Evolutionary conservation across 2,113 vertebrate species (phyloP), one percentile per base, ranked within the genome.

Genomic region (Oxyura jamaicensis): DNA sequence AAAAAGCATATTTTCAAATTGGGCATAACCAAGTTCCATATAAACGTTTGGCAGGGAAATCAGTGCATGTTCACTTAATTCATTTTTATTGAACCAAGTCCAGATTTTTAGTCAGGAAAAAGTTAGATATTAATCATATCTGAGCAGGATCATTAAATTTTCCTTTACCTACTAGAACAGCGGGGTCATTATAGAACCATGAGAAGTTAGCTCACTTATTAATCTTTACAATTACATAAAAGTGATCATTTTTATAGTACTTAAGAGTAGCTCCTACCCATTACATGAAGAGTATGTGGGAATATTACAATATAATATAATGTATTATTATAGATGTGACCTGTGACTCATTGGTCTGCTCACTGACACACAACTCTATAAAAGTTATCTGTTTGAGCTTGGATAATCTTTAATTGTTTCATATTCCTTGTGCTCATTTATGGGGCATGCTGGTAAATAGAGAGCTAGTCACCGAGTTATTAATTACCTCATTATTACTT

Each of bases 51-150:
- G 90, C 95, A 96, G 83, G 93, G 93, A 96, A 98, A 90, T 83
- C 90, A 86, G 58, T 95, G 83, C 95, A 95, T 94, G 96, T 97
- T 97, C 96, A 85, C 84, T 98, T 97, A 98, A 96, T 95, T 97
- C 94, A 96, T 97, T 98, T 98, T 98, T 95, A 97, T 97, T 98
- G 96, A 97, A 97, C 91, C 95, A 94, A 96, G 81, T 97, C 95
- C 96, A 97, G 87, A 96, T 93, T 96, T 98, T 97, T 95, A 95
- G 90, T 94, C 94, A 96, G 95, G 96, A 96, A 96, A 96, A 87
- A 79, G 35, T 97, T 97, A 97, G 91, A 97, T 97, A 96, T 97
- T 98, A 97, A 97, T 98, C 97, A 97, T 88, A 93, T 95, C 73
- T 96, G 95, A 97, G 35, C 93, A 86, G 91, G 87, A 95, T 97